These are phyloP conservation scores for Norana najaformis DNA, from an alignment of 2,888 invertebrate genomes.

Conservation along the genomic window DNA sequence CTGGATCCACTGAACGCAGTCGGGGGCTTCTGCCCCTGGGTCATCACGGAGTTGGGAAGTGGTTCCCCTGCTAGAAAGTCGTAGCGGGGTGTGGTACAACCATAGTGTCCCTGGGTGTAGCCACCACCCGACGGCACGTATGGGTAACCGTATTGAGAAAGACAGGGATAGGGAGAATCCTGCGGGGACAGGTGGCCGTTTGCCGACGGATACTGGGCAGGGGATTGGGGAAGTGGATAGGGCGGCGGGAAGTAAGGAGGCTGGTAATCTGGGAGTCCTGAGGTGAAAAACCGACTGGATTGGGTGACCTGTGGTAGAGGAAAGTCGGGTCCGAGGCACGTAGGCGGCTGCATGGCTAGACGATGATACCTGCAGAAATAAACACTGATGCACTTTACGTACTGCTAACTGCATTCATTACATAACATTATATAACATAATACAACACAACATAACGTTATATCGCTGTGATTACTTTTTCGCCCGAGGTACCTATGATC, in stretches of 20 bases:
- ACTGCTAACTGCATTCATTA: not conserved
- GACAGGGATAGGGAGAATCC: not conserved
- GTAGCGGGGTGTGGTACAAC: not conserved
- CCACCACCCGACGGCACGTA: not conserved
- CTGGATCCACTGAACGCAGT: not conserved
- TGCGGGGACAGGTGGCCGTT: not conserved
- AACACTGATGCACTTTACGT: not conserved
- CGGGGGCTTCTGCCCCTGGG: not conserved
- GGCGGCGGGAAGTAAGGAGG: conserved; percentile 14
- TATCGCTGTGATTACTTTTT: not conserved
- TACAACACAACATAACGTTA: not conserved
- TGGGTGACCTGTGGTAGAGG: not conserved
- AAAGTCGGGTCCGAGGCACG: conserved; percentile 9
- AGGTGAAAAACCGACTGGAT: not conserved
- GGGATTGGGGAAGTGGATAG: not conserved
- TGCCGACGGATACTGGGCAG: not conserved
- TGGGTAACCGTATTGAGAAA: not conserved
- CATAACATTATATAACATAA: not conserved
- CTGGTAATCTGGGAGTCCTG: conserved; percentile 18
- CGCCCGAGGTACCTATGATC: not conserved
- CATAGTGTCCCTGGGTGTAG: not conserved
- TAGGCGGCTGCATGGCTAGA: not conserved
- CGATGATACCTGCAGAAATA: not conserved
- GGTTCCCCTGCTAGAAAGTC: not conserved
- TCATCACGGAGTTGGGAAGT: not conserved